Base-by-base conservation (phyloP, 2,888 invertebrate species). In the Drosophila vallismaia region DNA sequence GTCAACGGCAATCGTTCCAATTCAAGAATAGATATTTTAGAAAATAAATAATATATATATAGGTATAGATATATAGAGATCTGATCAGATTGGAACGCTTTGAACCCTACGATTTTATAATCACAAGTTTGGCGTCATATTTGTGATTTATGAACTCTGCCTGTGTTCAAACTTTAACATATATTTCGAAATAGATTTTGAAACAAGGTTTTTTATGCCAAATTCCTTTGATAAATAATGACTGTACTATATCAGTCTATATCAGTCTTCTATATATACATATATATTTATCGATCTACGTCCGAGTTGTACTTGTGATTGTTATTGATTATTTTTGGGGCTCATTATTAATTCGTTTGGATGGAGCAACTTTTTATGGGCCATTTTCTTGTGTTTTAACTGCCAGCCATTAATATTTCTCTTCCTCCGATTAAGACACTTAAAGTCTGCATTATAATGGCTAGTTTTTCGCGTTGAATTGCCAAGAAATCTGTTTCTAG, bases 121-220 rank as follows among this genome's bases (percentile, higher is more conserved):
- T 44, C 44, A 44, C 24, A 24, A 10, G 19, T 9, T 44, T 44
- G 40, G 14, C 40, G 40, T 44, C 44, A 19, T 24, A 44, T 19
- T 24, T 44, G 19, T 44, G 24, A 44, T 44, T 44, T 44, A 44
- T 44, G 10, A 24, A 44, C 44, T 44, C 44, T 44, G 44, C 24
- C 24, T 44, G 44, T 44, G 24, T 24, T 24, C 24, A 44, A 24
- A 44, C 44, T 19, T 44, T 8, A 44, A 44, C 24, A 44, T 10
- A 24, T 10, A 24, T 24, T 44, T 24, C 24, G 10, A 44, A 44
- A 44, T 24, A 44, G 44, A 44, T 4, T 44, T 4, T 19, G 19
- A 24, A 24, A 9, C 44, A 19, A 44, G 19, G 19, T 42, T 42
- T 40, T 42, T 19, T 42, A 8, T 36, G 36, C 14, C 40, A 42